phyloP scores from a whole-genome alignment of 1,140 invertebrate species.

The Caenorhabditis inopinata region DNA sequence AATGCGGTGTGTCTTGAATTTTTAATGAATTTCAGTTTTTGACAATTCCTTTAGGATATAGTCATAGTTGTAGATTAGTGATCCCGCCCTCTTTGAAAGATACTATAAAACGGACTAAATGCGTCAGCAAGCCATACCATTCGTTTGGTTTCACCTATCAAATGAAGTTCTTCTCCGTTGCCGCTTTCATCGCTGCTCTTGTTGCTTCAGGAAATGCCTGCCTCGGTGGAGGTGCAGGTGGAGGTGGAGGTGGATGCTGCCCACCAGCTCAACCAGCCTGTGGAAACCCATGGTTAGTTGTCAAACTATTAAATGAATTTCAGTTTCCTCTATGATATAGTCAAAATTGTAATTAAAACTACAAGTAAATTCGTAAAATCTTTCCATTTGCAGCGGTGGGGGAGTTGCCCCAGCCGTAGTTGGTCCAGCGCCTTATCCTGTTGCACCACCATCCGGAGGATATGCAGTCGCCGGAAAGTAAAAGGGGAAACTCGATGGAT shows the following conservation, averaged over 20 bases:
- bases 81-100: neutral
- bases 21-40: too few species aligned
- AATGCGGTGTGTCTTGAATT: too few species aligned
- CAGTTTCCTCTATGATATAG: too few species aligned
- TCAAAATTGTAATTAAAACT: too few species aligned
- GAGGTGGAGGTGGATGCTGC: conserved; percentile 15
- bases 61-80: too few species aligned
- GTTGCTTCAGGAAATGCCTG: conserved; percentile 14
- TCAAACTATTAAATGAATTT: too few species aligned
- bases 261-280: conserved; percentile 17
- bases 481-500: neutral
- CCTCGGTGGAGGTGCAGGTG: neutral
- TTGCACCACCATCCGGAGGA: conserved; percentile 21
- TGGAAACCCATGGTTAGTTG: neutral
- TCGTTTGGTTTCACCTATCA: conserved; percentile 3
- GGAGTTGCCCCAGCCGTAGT: neutral
- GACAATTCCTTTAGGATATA: too few species aligned
- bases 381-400: neutral
- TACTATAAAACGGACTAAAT: conserved; percentile 6
- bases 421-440: neutral
- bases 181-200: neutral
- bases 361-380: too few species aligned
- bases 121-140: neutral
- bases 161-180: conserved; percentile 25
- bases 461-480: conserved; percentile 16